phyloP scores from a whole-genome alignment of 2,113 vertebrate species.

The Aegithalos caudatus region DNA sequence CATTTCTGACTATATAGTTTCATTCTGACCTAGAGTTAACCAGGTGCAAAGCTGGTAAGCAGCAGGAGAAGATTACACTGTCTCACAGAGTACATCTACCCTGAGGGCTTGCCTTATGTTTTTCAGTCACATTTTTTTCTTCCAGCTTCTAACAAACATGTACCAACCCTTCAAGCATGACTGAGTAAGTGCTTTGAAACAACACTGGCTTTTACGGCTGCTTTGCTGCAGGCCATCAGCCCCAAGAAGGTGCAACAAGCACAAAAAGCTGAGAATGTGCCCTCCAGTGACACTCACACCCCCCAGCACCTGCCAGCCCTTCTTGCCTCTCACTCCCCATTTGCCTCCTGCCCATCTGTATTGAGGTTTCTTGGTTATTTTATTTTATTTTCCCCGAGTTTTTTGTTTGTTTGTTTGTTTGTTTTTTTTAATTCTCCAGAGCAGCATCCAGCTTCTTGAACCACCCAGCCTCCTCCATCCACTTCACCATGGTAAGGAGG shows the following conservation, averaged over 20 bases:
- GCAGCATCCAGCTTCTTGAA: neutral
- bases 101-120: slow-evolving; percentile 28
- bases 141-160: neutral
- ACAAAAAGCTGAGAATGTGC: neutral
- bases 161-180: slow-evolving; percentile 42
- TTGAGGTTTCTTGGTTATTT: neutral
- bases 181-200: neutral
- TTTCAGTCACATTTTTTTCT: slow-evolving; percentile 5
- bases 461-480: neutral
- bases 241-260: neutral
- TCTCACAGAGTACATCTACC: neutral
- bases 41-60: slow-evolving; percentile 46
- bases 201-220: neutral
- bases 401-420: no score
- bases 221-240: slow-evolving; percentile 8
- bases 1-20: slow-evolving; percentile 20
- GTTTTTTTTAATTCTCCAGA: neutral
- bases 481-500: neutral
- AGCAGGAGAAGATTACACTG: neutral
- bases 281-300: neutral
- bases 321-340: neutral
- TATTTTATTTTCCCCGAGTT: neutral
- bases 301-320: neutral
- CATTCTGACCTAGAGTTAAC: slow-evolving; percentile 13
- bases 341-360: neutral